phyloP scores from a whole-genome alignment of 2,797 vertebrate genomes.

The Leontocebus nigricollis region DNA sequence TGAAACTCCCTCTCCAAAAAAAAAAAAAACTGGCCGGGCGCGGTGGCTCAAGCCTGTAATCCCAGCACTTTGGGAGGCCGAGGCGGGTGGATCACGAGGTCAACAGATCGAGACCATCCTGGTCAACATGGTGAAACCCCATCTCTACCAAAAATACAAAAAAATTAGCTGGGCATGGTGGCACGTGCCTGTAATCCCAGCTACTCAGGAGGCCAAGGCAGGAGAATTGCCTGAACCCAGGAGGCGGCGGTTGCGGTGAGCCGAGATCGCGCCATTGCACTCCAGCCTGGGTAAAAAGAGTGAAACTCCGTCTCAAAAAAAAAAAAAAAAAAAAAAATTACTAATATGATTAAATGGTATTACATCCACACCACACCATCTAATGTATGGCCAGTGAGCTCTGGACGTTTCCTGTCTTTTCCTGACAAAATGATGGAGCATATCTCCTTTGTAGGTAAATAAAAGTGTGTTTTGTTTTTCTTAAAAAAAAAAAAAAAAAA shows the following conservation, averaged over 20 bases:
- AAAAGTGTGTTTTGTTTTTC: background rate
- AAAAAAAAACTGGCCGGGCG: too few species aligned
- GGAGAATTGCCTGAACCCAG: too few species aligned
- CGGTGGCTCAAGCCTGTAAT: background rate
- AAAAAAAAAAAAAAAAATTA: too few species aligned
- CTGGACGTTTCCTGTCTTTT: background rate
- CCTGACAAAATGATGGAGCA: background rate
- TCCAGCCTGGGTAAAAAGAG: too few species aligned
- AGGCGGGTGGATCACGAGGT: background rate
- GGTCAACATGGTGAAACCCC: background rate
- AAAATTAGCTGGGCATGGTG: background rate
- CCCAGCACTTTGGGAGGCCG: background rate
- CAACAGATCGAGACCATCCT: background rate
- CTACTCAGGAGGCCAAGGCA: too few species aligned
- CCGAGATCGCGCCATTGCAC: too few species aligned
- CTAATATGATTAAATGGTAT: background rate
- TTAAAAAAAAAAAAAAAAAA: background rate
- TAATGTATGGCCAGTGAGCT: background rate
- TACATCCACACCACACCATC: fast-evolving
- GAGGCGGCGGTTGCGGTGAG: too few species aligned
- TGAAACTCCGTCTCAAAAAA: too few species aligned
- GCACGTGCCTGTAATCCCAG: too few species aligned
- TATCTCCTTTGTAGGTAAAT: background rate
- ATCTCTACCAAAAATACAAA: background rate
- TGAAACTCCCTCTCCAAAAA: too few species aligned